These are phyloP conservation scores for Poeciliopsis prolifica DNA, from an alignment of 2,113 vertebrate genomes.

Conservation along the genomic window DNA sequence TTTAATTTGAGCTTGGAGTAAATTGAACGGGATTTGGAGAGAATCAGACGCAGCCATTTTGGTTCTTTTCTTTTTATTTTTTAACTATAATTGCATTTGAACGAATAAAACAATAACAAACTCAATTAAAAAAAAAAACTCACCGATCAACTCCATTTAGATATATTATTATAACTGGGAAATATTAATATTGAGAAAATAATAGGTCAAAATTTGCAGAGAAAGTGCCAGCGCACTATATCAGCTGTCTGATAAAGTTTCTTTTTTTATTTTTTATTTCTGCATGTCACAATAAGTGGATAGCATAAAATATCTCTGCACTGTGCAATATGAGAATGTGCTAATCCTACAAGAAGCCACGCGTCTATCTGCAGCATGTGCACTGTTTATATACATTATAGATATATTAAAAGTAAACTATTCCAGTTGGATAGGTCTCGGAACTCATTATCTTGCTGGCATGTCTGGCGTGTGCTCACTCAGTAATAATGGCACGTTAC, in stretches of 20 bases:
- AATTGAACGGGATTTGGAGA: neutral
- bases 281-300: neutral
- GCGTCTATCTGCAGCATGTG: slow-evolving; percentile 4
- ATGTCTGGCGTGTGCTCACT: neutral
- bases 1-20: neutral
- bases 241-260: neutral
- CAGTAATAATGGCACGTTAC: neutral
- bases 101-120: neutral
- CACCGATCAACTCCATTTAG: too few species aligned
- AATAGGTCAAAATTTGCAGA: neutral
- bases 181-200: neutral
- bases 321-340: neutral
- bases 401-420: slow-evolving; percentile 1
- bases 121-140: neutral
- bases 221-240: slow-evolving; percentile 1
- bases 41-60: neutral
- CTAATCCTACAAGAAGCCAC: slow-evolving; percentile 15
- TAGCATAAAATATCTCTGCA: neutral
- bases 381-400: neutral
- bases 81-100: neutral
- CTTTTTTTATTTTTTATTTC: neutral
- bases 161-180: neutral
- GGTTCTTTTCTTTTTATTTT: neutral
- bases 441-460: slow-evolving; percentile 1
- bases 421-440: neutral